Evolutionary conservation across 2,888 invertebrate species (phyloP).

Genomic region (Drosophila testacea): DNA sequence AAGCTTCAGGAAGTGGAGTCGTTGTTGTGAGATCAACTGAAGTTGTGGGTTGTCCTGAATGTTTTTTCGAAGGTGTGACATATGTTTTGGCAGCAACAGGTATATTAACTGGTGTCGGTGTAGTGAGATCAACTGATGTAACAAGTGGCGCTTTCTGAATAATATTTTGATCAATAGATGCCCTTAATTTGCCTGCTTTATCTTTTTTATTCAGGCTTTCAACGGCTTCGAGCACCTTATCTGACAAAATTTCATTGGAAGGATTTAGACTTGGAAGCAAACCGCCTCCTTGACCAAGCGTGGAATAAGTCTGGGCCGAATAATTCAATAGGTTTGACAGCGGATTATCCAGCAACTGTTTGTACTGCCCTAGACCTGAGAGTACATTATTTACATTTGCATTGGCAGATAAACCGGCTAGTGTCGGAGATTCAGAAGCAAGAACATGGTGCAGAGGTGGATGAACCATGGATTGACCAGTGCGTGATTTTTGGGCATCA

Average conservation of each 20-base stretch:
- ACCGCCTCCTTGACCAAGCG: slow-evolving; percentile 6
- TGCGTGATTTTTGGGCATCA: slow-evolving; percentile 39
- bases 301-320: slow-evolving; percentile 35
- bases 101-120: background rate
- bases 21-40: slow-evolving; percentile 35
- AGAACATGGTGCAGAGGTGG: slow-evolving; percentile 35
- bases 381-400: slow-evolving; percentile 33
- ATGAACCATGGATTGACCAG: slow-evolving; percentile 20
- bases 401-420: slow-evolving; percentile 14
- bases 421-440: slow-evolving; percentile 21
- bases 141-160: slow-evolving; percentile 14
- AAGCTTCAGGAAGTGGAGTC: background rate
- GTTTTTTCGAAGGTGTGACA: slow-evolving; percentile 4
- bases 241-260: slow-evolving; percentile 23
- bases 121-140: slow-evolving; percentile 45
- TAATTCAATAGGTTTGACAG: slow-evolving; percentile 45
- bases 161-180: slow-evolving; percentile 19
- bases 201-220: slow-evolving; percentile 34
- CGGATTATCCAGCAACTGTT: slow-evolving; percentile 56
- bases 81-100: slow-evolving; percentile 1
- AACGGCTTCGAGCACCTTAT: slow-evolving; percentile 23
- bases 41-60: slow-evolving; percentile 10
- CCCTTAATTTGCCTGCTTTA: slow-evolving; percentile 21
- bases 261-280: slow-evolving; percentile 28
- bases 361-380: slow-evolving; percentile 50